These are phyloP conservation scores for Hassar affinis DNA, from an alignment of 2,113 vertebrate species.

Conservation along the genomic window DNA sequence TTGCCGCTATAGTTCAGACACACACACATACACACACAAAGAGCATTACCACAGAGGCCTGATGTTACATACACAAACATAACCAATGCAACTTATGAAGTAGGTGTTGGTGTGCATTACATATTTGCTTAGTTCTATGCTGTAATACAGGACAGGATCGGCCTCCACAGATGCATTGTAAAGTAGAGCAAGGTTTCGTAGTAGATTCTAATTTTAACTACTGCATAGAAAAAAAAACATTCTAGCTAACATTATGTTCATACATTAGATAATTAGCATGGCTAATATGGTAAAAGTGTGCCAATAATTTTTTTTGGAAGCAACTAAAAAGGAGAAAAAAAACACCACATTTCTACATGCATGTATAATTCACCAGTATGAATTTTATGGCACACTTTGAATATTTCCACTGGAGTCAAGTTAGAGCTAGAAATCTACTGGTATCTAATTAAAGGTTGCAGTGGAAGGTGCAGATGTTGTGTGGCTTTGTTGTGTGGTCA, in stretches of 20 bases:
- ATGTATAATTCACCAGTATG: background rate
- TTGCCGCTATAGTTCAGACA: slow-evolving; percentile 41
- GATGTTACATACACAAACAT: slow-evolving; percentile 4
- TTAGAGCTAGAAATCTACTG: background rate
- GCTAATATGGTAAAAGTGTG: slow-evolving; percentile 4
- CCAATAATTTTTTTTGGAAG: background rate
- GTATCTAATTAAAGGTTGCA: background rate
- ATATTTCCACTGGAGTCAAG: background rate
- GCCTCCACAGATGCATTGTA: background rate
- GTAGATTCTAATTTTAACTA: background rate
- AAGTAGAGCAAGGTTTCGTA: background rate
- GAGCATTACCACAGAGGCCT: slow-evolving; percentile 16
- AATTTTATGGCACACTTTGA: background rate
- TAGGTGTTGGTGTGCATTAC: background rate
- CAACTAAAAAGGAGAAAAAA: background rate
- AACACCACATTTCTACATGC: background rate
- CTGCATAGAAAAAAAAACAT: background rate
- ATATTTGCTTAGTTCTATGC: background rate
- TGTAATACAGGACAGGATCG: background rate
- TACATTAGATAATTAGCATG: background rate
- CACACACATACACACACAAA: slow-evolving; percentile 15
- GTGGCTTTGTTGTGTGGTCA: background rate
- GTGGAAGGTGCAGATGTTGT: background rate
- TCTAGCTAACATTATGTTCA: background rate
- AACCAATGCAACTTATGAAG: background rate